Evolutionary conservation across 2,113 vertebrate genomes (phyloP), one percentile per base, ranked within the genome.

Genomic region (Recurvirostra avosetta): DNA sequence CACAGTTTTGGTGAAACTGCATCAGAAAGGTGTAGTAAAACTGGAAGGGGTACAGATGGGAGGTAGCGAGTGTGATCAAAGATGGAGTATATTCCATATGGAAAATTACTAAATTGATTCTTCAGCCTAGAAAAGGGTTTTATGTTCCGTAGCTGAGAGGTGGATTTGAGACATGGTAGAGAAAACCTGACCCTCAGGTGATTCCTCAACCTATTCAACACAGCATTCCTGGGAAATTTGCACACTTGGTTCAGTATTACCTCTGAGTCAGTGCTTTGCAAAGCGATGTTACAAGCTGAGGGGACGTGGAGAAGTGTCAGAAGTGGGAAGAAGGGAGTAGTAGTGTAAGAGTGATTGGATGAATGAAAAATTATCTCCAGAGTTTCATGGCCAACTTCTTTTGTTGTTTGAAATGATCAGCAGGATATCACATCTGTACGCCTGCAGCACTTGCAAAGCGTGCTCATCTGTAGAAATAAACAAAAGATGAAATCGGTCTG

Each of bases 171-270:
- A 45, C 13, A 7, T 8, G 27, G 22, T 16, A 59, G 67, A 41
- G 43, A 55, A 90, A 77, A 53, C 16, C 5, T 68, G 67, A 41
- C 16, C 22, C 15, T 50, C 22, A 13, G 19, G 50, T 70, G 49
- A 12, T 77, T 73, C 8, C 59, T 63, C 41, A 59, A 14, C 25
- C 9, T 66, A 0, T 21, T 61, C 32, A 58, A 52, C 32, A 19
- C 1, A 1, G 2, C 1, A 2, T 30, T 26, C 5, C 11, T 19
- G 38, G 29, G 53, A 67, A 81, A 50, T 12, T 14, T 71, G 13
- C 25, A 23, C 21, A 29, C 29, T 5, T 0, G 8, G 2, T 16
- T 87, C 23, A 11, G 16, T 63, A 12, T 82, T 55, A 5, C 3
- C 10, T 27, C 19, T 11, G 26, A 72, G 25, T 56, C 17, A 41